A percentile compares a stretch with the other conserved stretches of the same genome.
phyloP scores from a whole-genome alignment of 2,113 vertebrate species.

The Ictidomys tridecemlineatus region DNA sequence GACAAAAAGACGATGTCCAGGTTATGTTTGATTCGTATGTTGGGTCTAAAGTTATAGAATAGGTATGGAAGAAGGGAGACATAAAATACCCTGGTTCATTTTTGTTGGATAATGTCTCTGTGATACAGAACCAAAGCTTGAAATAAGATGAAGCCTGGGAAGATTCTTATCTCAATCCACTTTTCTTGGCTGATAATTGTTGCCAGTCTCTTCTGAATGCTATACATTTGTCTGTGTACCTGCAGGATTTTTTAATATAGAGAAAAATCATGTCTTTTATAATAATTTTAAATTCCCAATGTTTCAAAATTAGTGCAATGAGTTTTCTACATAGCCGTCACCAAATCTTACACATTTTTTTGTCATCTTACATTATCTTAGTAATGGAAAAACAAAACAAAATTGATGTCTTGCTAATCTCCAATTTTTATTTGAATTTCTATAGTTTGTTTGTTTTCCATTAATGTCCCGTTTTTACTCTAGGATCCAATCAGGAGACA shows the following conservation, averaged over 20 bases:
- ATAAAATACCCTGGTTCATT: background rate
- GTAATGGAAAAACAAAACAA: background rate
- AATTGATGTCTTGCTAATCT: background rate
- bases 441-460: background rate
- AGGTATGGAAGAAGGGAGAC: background rate
- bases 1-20: background rate
- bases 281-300: background rate
- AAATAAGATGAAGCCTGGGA: background rate
- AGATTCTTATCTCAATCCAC: background rate
- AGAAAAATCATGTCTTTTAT: background rate
- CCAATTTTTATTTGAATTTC: background rate
- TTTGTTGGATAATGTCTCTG: background rate
- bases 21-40: background rate
- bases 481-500: background rate
- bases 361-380: background rate
- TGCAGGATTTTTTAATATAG: background rate
- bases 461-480: background rate
- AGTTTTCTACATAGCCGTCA: background rate
- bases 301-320: background rate
- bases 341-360: background rate
- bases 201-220: background rate
- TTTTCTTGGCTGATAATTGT: background rate
- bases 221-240: background rate
- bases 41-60: background rate
- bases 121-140: background rate